Percentiles rank a stretch among this genome's conserved stretches.
Conservation (phyloP, 2,888 invertebrate genomes). For the Oeneis ivallda region DNA sequence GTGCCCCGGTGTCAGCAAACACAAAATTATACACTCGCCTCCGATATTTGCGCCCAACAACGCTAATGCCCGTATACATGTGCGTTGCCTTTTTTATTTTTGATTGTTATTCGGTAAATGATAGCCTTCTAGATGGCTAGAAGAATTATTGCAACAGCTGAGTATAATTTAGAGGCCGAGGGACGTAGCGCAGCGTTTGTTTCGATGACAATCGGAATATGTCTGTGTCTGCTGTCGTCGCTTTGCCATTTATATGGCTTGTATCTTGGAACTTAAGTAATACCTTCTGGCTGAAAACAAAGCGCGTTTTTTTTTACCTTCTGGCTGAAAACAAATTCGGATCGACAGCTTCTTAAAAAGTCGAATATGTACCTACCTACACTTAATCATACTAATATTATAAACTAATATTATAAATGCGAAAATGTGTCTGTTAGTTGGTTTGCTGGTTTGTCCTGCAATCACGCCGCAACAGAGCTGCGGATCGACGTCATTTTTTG, state of each 20-base stretch:
- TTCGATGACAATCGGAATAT: conserved; percentile 74
- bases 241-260: conserved; percentile 63
- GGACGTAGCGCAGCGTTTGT: conserved; percentile 60
- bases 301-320: conserved; percentile 27
- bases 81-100: conserved; percentile 66
- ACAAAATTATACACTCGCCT: conserved; percentile 73
- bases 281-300: conserved; percentile 26
- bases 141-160: conserved; percentile 63
- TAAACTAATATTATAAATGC: too few relatives aligned
- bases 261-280: conserved; percentile 36
- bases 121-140: conserved; percentile 66
- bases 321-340: conserved; percentile 23
- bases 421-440: too few relatives aligned
- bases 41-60: conserved; percentile 59
- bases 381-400: too few relatives aligned
- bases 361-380: too few relatives aligned
- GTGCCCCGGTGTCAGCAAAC: conserved; percentile 67
- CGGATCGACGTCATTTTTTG: too few relatives aligned
- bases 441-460: too few relatives aligned
- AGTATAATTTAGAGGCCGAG: conserved; percentile 62
- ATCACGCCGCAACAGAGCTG: too few relatives aligned
- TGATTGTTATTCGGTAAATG: conserved; percentile 74
- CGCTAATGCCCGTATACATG: conserved; percentile 61
- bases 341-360: conserved; percentile 16
- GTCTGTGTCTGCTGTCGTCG: conserved; percentile 62